A percentile compares a stretch with the other conserved stretches of the same genome.
Conservation (phyloP, 2,888 invertebrate species). For the Cabera pusaria region DNA sequence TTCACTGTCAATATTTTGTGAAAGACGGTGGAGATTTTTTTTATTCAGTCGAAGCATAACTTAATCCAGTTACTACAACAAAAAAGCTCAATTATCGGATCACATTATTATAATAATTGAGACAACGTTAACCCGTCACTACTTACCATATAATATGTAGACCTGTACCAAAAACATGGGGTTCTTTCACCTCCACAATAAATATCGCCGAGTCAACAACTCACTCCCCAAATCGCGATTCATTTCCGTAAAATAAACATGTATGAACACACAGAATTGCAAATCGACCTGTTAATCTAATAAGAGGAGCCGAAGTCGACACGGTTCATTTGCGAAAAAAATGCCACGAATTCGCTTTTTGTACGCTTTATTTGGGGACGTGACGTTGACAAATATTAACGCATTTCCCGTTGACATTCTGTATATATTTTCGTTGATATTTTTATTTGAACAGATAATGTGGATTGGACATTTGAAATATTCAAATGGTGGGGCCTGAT, state of each 20-base stretch:
- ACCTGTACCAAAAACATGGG: too few relatives aligned
- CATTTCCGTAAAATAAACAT: conserved; percentile 83
- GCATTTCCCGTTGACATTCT: conserved; percentile 68
- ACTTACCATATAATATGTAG: too few relatives aligned
- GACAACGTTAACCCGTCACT: conserved; percentile 11
- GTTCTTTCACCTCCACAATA: conserved; percentile 31
- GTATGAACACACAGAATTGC: conserved; percentile 76
- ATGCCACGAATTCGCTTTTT: conserved; percentile 68
- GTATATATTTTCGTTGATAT: conserved; percentile 41
- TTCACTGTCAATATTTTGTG: too few relatives aligned
- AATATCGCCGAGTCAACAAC: conserved; percentile 68
- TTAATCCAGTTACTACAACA: too few relatives aligned
- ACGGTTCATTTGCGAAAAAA: conserved; percentile 81
- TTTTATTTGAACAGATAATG: conserved; percentile 74
- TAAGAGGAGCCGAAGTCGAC: conserved; percentile 62
- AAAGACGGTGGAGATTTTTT: too few relatives aligned
- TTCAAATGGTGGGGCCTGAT: conserved; percentile 34
- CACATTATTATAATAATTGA: too few relatives aligned
- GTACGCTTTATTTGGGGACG: conserved; percentile 53
- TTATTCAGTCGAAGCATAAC: too few relatives aligned
- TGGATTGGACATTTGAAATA: conserved; percentile 58
- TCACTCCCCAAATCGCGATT: conserved; percentile 69
- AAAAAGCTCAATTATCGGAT: too few relatives aligned
- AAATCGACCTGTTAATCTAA: conserved; percentile 83
- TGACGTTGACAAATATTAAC: conserved; percentile 81